Base-by-base conservation (phyloP, 2,113 vertebrate genomes). In the Indri indri region DNA sequence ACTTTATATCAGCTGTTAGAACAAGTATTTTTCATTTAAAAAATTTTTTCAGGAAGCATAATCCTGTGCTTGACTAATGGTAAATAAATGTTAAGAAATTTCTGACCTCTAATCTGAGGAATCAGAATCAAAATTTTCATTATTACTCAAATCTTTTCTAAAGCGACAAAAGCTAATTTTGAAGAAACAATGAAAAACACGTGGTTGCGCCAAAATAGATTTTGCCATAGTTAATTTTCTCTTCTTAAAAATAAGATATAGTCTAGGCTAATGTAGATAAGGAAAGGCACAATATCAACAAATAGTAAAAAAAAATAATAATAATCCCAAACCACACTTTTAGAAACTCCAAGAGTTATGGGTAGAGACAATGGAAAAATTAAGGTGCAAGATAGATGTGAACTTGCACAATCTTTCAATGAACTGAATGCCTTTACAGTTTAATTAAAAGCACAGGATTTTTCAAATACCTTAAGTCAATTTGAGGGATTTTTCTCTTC, bases 81-180 rank as follows among this genome's bases (percentile, higher is more conserved):
- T 63, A 86, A 94, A 77, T 57, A 73, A 5, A 47, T 22, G 65
- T n/a, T 74, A 76, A 86, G 34, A 71, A 89, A 50, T 65, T 59
- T 92, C 70, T 57, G 45, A 59, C 37, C 52, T 85, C 17, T 18
- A 54, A 52, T n/a, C 50, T 37, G 30, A 93, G 22, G 61, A 95
- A 65, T 76, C 32, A 73, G 45, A 92, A 86, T 34, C 8, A 88
- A 25, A 79, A 63, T 57, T 66, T 93, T 54, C 30, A 37, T 30
- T 73, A 68, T 71, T 70, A 74, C 34, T 37, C 22, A 89, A 70
- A 40, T 70, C 6, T 88, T 86, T 93, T 71, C 86, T 71, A 93
- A 94, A 76, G 70, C 54, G 88, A 88, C 88, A 32, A 25, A 47
- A 88, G 37, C 47, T 70, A 90, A 80, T 87, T 65, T 88, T 80